These are phyloP conservation scores for Drosophila busckii DNA, from an alignment of 1,140 invertebrate species.

Conservation along the genomic window DNA sequence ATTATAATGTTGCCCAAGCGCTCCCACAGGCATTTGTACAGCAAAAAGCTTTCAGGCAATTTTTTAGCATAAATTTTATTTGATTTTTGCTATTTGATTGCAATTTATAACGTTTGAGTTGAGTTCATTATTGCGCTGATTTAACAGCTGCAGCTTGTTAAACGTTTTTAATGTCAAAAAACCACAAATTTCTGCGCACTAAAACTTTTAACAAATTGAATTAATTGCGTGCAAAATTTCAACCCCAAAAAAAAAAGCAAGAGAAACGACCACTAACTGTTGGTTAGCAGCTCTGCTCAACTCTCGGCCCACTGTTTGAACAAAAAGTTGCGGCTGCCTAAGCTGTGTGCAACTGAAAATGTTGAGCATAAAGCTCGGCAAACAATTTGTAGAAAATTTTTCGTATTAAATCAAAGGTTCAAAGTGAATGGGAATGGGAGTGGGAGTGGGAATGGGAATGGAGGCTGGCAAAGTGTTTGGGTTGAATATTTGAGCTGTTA, in stretches of 20 bases:
- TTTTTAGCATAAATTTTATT: conserved; percentile 8
- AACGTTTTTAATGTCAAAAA: conserved; percentile 21
- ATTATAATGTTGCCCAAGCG: conserved; percentile 18
- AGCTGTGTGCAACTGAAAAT: neutral
- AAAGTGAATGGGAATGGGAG: conserved; percentile 11
- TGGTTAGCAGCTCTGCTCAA: no score
- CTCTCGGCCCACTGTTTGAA: no score
- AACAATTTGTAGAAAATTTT: conserved; percentile 26
- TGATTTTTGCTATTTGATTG: conserved; percentile 3
- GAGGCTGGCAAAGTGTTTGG: neutral
- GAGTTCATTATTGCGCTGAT: no score
- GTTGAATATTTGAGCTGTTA: no score
- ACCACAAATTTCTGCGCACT: conserved; percentile 6
- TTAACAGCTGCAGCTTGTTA: conserved; percentile 21
- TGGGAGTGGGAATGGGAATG: neutral
- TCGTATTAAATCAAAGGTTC: conserved; percentile 36
- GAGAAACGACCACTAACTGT: conserved; percentile 53
- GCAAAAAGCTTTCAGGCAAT: conserved; percentile 23
- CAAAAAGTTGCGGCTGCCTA: conserved; percentile 22
- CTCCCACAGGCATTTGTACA: neutral
- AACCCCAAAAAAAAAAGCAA: conserved; percentile 24
- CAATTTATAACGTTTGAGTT: conserved; percentile 6
- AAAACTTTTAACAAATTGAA: conserved; percentile 48
- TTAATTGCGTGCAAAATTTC: conserved; percentile 51
- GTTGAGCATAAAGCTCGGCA: neutral